Evolutionary conservation across 2,113 vertebrate genomes (phyloP), one percentile per base, ranked within the genome.

Genomic region (Notothenia rossii): DNA sequence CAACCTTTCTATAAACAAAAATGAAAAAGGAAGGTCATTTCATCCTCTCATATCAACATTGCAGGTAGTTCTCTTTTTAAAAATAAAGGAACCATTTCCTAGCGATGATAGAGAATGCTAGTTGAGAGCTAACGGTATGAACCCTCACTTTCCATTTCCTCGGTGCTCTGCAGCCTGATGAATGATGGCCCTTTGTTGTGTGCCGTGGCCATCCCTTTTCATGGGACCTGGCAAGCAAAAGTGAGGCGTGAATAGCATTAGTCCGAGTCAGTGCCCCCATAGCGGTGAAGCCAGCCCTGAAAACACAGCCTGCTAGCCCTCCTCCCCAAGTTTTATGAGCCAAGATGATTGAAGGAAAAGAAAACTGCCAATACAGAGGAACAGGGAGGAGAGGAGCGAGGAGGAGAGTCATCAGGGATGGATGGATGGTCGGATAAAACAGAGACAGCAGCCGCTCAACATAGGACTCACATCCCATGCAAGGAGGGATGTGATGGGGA

Each of bases 261-360:
- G 93, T 94, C 88, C 92, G 77, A 94, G 93, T 94, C 92, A 93
- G 84, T 89, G 93, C 88, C 90, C 92, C 87, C 92, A 93, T 89
- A 94, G 92, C 83, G 46, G 92, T 89, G 90, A 87, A 94, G 75
- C 92, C 91, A 93, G 92, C 90, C 94, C 92, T 93, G 92, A 94
- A 94, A 92, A 89, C 83, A 67, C 89, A 83, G 87, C 77, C 92
- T 82, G 86, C 86, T 88, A 46, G 65, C 68, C 78, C 91, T 91
- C 92, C 90, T 88, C 90, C 85, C 54, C 17, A 66, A 91, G 89
- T 93, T 94, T 93, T 93, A 94, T 90, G 81, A 85, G 88, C 86
- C 90, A 88, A 86, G 79, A 90, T 91, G 92, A 94, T 92, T 85
- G 93, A 94, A 86, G 86, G 90, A 81, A 79, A 85, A 81, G 81